Base-by-base conservation (phyloP, 1,140 invertebrate genomes). In the Agrypnia vestita region DNA sequence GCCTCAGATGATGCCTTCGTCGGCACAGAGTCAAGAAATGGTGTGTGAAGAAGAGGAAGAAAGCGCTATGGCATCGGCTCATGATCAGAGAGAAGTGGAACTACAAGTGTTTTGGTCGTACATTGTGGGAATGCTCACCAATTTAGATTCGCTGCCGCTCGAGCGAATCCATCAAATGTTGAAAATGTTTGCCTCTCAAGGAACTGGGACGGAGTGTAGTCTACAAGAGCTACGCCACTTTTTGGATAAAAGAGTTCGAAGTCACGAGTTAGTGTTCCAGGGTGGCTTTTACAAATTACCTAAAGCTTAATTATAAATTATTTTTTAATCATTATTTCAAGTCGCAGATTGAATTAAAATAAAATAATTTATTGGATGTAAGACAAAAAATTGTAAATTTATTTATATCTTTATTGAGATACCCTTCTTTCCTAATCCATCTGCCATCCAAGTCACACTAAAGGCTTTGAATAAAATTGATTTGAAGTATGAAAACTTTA, bases 61-160 rank as follows among this genome's bases (percentile, higher is more conserved):
- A 87, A 97, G 96, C 86, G 96, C 94, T 0, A 97, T 98, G 93
- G 95, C 97, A 8, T 97, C 96, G 17, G 94, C 96, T 10, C 95
- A 96, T 86, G 96, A 97, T 87, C 97, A 98, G 89, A 91, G 96
- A 77, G 96, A 98, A 87, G 96, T 97, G 84, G 97, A 98, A 85
- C 88, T 97, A n/a, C 96, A 97, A 91, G 95, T 97, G 10, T 97
- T 97, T 84, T 99, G 97, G 97, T 97, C 96, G 0, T 99, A 99
- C 84, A 98, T 98, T 85, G 95, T 97, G 49, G 97, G 97, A 9
- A 98, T 99, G 97, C 88, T 99, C 35, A 97, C 97, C 0, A 99
- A 99, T 90, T 90, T 99, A 74, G 97, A 98, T 83, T 96, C 95
- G 1, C 91, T 99, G 85, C 95, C 97, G 0, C 88, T 99, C 55